Base-by-base conservation (phyloP, 2,797 vertebrate species). In the Periophthalmus magnuspinnatus region DNA sequence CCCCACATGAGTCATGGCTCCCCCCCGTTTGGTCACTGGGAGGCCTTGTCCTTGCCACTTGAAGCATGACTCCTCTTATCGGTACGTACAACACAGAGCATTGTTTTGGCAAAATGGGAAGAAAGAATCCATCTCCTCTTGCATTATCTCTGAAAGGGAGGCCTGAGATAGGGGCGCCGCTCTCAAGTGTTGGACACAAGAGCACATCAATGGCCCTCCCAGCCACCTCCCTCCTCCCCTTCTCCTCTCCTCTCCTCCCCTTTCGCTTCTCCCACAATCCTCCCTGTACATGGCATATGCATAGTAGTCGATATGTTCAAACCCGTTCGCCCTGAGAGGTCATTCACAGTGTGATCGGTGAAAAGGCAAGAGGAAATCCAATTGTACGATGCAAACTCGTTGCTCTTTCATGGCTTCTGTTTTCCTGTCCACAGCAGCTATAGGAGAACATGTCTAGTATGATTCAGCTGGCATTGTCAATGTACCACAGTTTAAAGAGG, bases 321-420 rank as follows among this genome's bases (percentile, higher is more conserved):
- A 45, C 41, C 41, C 41, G 5, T 45, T 71, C 83, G 81, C 77
- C 65, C 75, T 71, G 80, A 81, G 50, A 56, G 88, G 86, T 86
- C 89, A 86, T 72, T 81, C 75, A 55, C 68, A 81, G 77, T 74
- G 74, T 86, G 81, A 85, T 86, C 82, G 83, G 78, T 80, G 84
- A 86, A 81, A 75, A 68, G 3, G 41, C 13, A 16, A 79, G 69
- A 16, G 73, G 63, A 75, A 81, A 85, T 84, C 81, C 73, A 45
- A 2, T 14, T 45, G 13, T 14, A 1, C 41, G 45, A 45, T 4
- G 41, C 13, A 5, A 45, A 45, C 11, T 45, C 3, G 16, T 41
- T 1, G 41, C 41, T 45, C 13, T 45, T 45, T 45, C 3, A 45
- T n/a, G 41, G 10, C 10, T 3, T 41, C 38, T 11, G 41, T 45